Base-by-base conservation (phyloP, 2,113 vertebrate genomes). In the Datnioides undecimradiatus region DNA sequence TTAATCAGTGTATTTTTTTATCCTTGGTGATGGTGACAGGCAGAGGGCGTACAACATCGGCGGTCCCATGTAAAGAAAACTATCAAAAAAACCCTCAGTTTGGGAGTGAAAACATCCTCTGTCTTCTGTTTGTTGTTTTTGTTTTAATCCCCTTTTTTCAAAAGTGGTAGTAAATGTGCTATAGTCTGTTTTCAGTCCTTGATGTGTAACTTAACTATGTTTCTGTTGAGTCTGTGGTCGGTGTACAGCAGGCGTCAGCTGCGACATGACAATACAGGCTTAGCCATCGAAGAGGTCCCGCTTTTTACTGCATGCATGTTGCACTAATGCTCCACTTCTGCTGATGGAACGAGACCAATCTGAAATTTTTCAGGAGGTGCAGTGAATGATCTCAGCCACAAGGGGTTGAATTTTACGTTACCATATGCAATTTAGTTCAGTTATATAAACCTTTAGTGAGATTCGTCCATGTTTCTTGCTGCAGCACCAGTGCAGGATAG, bases 101-200 rank as follows among this genome's bases (percentile, higher is more conserved):
- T 40, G 7, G 66, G 34, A 60, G n/a, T n/a, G 58, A 58, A 58
- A n/a, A 73, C 25, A 40, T 52, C 51, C 43, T 79, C 46, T 65
- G 75, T 82, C 60, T 67, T 60, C 41, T 72, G 51, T 72, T 87
- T 70, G 76, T 62, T 76, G 65, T 83, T 85, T 79, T 67, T 83
- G 29, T 83, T 90, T 89, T 63, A n/a, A 71, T 63, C 21, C 40
- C 51, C 38, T 40, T 52, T 43, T 63, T 63, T 12, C 73, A n/a
- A 76, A 81, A 57, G 79, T 88, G 87, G 46, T 89, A 55, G 58
- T 86, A 33, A 43, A 58, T 40, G 79, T 90, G 69, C 69, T 87
- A 59, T 81, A 82, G 70, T 85, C 83, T 77, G 82, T 90, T 90
- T 86, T 87, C 73, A 89, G 87, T 89, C 86, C 77, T 85, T 82